Conservation (phyloP, 2,113 vertebrate species). For the Thalassoma bifasciatum region DNA sequence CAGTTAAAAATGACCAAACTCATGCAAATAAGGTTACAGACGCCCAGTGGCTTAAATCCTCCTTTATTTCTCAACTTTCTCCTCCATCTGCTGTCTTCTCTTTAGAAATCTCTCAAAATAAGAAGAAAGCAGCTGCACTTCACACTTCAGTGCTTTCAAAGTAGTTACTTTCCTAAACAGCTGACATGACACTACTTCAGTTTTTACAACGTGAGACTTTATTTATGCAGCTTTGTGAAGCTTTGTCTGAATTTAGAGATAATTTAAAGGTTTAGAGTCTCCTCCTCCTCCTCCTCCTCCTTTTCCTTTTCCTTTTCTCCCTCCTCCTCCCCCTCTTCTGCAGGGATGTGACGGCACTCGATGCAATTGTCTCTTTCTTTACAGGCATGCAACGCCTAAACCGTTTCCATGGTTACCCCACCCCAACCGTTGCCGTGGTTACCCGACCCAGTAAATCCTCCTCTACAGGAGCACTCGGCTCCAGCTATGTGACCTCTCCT, state of each 20-base stretch:
- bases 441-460: conserved; percentile 36
- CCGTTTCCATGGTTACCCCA: neutral
- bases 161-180: neutral
- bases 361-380: conserved; percentile 9
- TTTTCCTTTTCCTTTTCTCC: neutral
- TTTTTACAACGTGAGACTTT: too few relatives aligned
- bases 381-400: conserved; percentile 4
- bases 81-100: too few relatives aligned
- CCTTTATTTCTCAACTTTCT: too few relatives aligned
- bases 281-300: neutral
- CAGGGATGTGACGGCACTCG: neutral
- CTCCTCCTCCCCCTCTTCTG: too few relatives aligned
- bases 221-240: too few relatives aligned
- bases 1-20: too few relatives aligned
- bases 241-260: too few relatives aligned
- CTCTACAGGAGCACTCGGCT: conserved; percentile 10
- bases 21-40: too few relatives aligned
- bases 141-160: neutral
- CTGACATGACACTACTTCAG: too few relatives aligned
- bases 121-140: too few relatives aligned
- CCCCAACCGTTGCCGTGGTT: conserved; percentile 42
- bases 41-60: too few relatives aligned
- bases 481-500: conserved; percentile 58
- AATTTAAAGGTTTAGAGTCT: neutral
- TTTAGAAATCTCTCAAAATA: too few relatives aligned